Evolutionary conservation across 1,140 invertebrate species (phyloP).

Genomic region (Pseudachorutes palmiensis): DNA sequence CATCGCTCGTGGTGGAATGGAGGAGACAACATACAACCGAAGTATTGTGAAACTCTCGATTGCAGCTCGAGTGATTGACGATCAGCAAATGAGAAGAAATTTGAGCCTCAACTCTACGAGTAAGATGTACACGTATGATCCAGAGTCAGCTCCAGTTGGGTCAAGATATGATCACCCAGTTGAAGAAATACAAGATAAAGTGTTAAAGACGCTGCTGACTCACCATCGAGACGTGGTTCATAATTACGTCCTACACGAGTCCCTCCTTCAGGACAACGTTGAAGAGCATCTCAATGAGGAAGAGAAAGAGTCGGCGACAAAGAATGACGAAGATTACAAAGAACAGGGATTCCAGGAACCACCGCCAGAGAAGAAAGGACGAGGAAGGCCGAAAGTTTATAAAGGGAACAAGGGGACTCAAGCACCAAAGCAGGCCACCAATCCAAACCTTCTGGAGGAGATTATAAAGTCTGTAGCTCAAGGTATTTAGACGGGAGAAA

Average conservation of each 20-base stretch:
- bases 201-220: slow-evolving; percentile 75
- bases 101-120: slow-evolving; percentile 79
- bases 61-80: slow-evolving; percentile 88
- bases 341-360: no score
- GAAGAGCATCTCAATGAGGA: slow-evolving; percentile 79
- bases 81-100: slow-evolving; percentile 93
- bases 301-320: slow-evolving; percentile 90
- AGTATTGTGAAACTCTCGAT: slow-evolving; percentile 91
- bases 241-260: slow-evolving; percentile 83
- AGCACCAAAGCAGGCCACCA: slow-evolving; percentile 90
- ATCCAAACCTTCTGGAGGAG: slow-evolving; percentile 89
- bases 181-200: slow-evolving; percentile 58
- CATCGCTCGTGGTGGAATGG: slow-evolving; percentile 91
- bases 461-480: no score
- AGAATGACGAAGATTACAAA: slow-evolving; percentile 75
- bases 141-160: slow-evolving; percentile 49
- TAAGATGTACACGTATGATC: slow-evolving; percentile 77
- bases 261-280: slow-evolving; percentile 80
- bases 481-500: no score
- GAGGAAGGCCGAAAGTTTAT: no score
- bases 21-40: slow-evolving; percentile 95
- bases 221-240: slow-evolving; percentile 62
- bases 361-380: slow-evolving; percentile 72
- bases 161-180: slow-evolving; percentile 47
- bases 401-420: slow-evolving; percentile 85